phyloP scores from a whole-genome alignment of 2,797 vertebrate genomes.

The Lophotriccus pileatus region DNA sequence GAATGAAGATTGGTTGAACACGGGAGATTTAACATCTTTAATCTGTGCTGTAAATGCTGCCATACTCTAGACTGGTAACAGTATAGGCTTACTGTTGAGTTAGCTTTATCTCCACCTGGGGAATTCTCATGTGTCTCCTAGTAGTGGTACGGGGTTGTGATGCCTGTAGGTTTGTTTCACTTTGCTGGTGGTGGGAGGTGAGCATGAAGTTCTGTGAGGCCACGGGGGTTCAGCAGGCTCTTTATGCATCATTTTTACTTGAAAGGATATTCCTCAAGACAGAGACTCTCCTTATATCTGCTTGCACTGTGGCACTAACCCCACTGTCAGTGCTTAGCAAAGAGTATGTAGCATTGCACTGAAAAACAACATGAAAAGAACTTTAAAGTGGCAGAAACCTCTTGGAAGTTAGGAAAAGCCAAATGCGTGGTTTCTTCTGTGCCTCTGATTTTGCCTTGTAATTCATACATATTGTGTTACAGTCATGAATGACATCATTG shows the following conservation, averaged over 20 bases:
- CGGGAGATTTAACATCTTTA: neutral
- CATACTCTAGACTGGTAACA: neutral
- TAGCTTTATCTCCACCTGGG: neutral
- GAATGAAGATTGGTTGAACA: neutral
- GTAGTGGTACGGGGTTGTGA: neutral
- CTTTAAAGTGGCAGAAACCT: neutral
- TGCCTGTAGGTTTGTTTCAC: neutral
- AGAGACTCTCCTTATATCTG: neutral
- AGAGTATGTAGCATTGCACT: neutral
- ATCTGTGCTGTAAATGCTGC: neutral
- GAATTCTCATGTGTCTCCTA: neutral
- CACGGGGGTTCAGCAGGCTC: neutral
- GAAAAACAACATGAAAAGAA: neutral
- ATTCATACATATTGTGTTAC: neutral
- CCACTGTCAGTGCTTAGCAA: neutral
- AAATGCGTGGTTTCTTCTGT: neutral
- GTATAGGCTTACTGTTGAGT: neutral
- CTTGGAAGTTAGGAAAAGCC: neutral
- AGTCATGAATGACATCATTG: neutral
- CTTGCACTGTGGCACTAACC: neutral
- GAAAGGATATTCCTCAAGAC: neutral
- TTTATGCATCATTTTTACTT: neutral
- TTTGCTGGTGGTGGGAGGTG: neutral
- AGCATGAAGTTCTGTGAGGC: neutral
- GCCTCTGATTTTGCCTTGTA: neutral